A percentile compares a stretch with the other conserved stretches of the same genome.
phyloP scores from a whole-genome alignment of 2,113 vertebrate species.

The Columba janthina region DNA sequence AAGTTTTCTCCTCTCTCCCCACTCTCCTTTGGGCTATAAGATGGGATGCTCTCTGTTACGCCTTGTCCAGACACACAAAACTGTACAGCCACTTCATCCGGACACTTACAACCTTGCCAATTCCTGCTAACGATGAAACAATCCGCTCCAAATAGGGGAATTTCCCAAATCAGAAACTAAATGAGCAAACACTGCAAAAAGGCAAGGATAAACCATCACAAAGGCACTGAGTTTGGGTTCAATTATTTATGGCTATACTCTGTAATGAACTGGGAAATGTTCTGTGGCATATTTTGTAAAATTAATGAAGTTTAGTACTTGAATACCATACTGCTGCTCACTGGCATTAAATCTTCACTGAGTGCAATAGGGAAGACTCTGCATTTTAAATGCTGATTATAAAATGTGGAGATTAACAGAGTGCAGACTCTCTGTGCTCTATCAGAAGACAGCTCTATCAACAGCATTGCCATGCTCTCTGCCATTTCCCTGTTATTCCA shows the following conservation, averaged over 20 bases:
- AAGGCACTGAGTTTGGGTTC: constrained; percentile 47
- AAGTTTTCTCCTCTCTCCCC: neutral
- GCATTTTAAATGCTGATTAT: constrained; percentile 45
- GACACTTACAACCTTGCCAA: neutral
- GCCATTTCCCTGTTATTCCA: neutral
- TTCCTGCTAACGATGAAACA: neutral
- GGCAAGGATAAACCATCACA: neutral
- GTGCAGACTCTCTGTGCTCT: neutral
- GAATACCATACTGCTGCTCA: constrained; percentile 3
- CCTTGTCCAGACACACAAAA: neutral
- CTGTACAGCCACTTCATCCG: neutral
- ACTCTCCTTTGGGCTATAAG: neutral
- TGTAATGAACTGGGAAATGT: constrained; percentile 52
- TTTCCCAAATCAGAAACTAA: constrained; percentile 20
- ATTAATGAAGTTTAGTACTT: constrained; percentile 62
- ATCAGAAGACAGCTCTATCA: neutral
- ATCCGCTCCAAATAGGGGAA: neutral
- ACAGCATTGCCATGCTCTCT: neutral
- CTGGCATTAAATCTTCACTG: constrained; percentile 42
- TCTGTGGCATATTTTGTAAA: constrained; percentile 37
- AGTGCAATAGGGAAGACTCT: neutral
- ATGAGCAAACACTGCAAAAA: constrained; percentile 16
- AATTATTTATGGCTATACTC: constrained; percentile 63
- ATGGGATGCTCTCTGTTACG: neutral
- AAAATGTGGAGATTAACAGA: constrained; percentile 28